These are phyloP conservation scores for Pandemis corylana DNA, from an alignment of 2,888 invertebrate species.

Conservation along the genomic window DNA sequence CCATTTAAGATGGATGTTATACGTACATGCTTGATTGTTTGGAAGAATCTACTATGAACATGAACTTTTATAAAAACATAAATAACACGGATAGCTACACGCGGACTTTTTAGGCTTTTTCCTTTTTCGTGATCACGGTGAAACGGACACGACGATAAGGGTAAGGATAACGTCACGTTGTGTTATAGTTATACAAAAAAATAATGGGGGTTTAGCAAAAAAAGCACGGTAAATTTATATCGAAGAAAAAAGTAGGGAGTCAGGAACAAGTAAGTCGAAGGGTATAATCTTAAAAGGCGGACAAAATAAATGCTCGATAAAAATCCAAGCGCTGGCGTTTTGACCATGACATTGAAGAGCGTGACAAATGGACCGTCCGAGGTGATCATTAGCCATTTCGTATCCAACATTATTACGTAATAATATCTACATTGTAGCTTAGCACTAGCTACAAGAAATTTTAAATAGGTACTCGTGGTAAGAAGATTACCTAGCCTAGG, in stretches of 20 bases:
- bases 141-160: too few species aligned
- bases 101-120: too few species aligned
- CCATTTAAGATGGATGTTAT: neutral
- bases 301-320: neutral
- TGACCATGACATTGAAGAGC: constrained; percentile 28
- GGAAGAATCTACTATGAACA: too few species aligned
- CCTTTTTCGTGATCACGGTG: too few species aligned
- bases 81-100: too few species aligned
- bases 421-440: neutral
- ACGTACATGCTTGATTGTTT: neutral
- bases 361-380: constrained; percentile 1
- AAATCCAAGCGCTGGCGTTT: neutral
- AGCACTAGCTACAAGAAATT: neutral
- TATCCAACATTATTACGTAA: neutral
- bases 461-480: neutral
- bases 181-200: too few species aligned
- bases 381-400: neutral
- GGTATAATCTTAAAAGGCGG: neutral
- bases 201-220: too few species aligned
- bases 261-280: neutral
- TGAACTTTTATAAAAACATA: too few species aligned
- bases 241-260: too few species aligned
- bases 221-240: too few species aligned
- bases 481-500: neutral
- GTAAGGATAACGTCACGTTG: too few species aligned